Base-by-base conservation (phyloP, 2,888 invertebrate genomes). In the Nomada fabriciana region DNA sequence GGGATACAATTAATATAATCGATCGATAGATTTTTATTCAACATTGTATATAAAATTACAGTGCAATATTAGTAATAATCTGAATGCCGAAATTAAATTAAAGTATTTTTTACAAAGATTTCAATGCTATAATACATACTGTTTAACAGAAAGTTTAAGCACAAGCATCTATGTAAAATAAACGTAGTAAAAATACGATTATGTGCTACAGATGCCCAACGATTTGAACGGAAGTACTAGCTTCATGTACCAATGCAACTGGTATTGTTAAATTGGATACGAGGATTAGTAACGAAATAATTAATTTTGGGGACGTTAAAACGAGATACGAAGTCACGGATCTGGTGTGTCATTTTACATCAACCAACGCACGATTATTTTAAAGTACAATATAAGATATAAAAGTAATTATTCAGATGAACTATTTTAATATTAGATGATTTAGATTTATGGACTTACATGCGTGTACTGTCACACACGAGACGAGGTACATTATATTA, bases 401-500 rank as follows among this genome's bases (percentile, higher is more conserved):
- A 75, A 63, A 84, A 85, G 82, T 64, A 84, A 82, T 84, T 76
- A 81, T 87, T 81, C 83, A 88, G 87, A 90, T 88, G 77, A 77
- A 90, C 87, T 90, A 91, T 90, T 91, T 90, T 91, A 90, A 86
- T 90, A 90, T 86, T 91, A 89, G 85, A 85, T 71, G 60, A 76
- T 76, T 88, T 89, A 89, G 84, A 73, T 68, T 76, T 77, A 87
- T 80, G 70, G 79, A 85, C 78, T 80, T 84, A 86, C 63, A 67
- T 73, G 29, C 57, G 29, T 57, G 67, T 20, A 43, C 43, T 25
- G 50, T 47, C 47, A 47, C 18, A 52, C 29, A 20, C 18, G 36
- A 13, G 15, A 57, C 47, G 29, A 36, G 67, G 18, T 55, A 43
- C 13, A 20, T 73, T 2, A 20, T 55, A 20, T 60, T 69, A 80